Evolutionary conservation across 1,140 invertebrate genomes (phyloP).

Genomic region (Ylistrum balloti): DNA sequence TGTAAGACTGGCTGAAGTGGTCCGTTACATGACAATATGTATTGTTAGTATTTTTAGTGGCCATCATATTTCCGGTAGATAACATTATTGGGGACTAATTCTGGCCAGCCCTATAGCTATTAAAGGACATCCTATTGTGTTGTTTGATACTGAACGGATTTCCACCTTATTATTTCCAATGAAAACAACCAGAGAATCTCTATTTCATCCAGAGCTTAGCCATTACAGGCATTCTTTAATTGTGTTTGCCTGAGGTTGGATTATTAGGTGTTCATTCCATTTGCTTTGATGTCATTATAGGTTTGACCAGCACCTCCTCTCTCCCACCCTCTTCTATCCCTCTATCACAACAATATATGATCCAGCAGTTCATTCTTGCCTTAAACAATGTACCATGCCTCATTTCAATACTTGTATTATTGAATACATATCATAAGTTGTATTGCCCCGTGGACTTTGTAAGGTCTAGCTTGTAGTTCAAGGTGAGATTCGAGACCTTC

Average conservation of each 20-base stretch:
- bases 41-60: not conserved
- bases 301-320: not conserved
- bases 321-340: no score
- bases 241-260: not conserved
- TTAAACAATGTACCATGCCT: no score
- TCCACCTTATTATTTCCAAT: not conserved
- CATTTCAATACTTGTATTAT: no score
- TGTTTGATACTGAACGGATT: not conserved
- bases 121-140: conserved; percentile 23
- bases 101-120: not conserved
- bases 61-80: not conserved
- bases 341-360: no score
- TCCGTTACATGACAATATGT: not conserved
- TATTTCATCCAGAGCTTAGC: not conserved
- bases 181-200: not conserved
- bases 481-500: no score
- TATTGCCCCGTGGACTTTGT: no score
- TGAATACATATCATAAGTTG: no score
- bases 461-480: no score
- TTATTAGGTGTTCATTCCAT: not conserved
- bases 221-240: not conserved
- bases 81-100: not conserved
- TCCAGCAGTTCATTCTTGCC: no score
- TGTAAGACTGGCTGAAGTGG: not conserved
- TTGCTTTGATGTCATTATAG: not conserved